These are phyloP conservation scores for Zosterops pallidus DNA, from an alignment of 2,113 vertebrate genomes.

Conservation along the genomic window DNA sequence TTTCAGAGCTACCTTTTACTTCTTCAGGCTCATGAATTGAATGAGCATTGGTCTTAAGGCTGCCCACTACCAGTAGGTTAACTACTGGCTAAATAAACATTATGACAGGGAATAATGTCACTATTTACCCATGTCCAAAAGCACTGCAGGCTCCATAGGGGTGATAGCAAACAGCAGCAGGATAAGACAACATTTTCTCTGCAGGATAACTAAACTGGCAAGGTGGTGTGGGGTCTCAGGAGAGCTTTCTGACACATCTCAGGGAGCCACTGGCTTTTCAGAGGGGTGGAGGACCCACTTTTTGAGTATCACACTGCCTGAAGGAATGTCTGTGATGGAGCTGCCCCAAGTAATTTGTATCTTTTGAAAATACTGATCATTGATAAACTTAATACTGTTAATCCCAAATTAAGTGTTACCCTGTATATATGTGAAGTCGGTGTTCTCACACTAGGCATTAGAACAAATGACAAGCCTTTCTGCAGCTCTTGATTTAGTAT, in stretches of 20 bases:
- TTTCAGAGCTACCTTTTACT: not conserved
- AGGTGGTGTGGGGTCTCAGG: not conserved
- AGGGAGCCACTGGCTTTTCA: not conserved
- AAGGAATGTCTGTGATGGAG: not conserved
- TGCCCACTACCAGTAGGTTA: not conserved
- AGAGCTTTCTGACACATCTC: not conserved
- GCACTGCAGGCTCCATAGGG: not conserved
- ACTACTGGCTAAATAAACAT: not conserved
- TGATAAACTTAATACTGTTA: not conserved
- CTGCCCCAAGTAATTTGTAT: not conserved
- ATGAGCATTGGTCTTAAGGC: not conserved
- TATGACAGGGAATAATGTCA: not conserved
- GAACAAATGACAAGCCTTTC: not conserved
- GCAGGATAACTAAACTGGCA: not conserved
- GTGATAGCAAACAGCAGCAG: not conserved
- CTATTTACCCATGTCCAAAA: slow-evolving; percentile 20
- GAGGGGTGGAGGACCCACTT: not conserved
- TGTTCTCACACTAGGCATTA: not conserved
- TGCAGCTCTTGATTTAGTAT: not conserved
- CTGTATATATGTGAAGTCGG: rapidly evolving
- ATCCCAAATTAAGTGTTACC: not conserved
- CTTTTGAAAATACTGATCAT: not conserved
- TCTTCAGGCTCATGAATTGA: not conserved
- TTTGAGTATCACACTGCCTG: not conserved
- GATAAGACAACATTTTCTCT: not conserved